A percentile compares a stretch with the other conserved stretches of the same genome.
Conservation (phyloP, 2,113 vertebrate genomes). For the Xiphorhynchus elegans region DNA sequence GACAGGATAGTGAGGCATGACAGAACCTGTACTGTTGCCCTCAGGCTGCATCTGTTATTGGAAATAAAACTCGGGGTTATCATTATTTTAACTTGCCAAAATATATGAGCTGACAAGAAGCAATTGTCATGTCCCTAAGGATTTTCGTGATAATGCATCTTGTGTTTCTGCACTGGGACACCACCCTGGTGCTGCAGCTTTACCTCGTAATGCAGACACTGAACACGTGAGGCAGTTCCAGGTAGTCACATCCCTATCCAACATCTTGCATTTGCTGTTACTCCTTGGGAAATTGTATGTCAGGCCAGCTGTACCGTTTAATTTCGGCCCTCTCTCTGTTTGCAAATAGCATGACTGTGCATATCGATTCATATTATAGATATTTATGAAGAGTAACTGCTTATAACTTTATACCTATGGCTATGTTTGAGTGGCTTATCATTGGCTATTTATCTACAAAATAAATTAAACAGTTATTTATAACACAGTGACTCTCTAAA, state of each 20-base stretch:
- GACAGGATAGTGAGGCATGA: background rate
- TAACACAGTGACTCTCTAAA: background rate
- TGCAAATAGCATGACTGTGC: slow-evolving; percentile 11
- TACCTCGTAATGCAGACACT: background rate
- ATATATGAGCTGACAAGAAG: background rate
- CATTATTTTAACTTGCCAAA: background rate
- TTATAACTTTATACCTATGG: background rate
- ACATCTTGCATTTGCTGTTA: background rate
- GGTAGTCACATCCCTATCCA: background rate
- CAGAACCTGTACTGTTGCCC: background rate
- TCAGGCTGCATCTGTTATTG: slow-evolving; percentile 14
- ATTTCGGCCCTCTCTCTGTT: slow-evolving; percentile 12
- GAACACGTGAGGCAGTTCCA: background rate
- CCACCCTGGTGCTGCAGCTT: background rate
- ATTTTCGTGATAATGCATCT: background rate
- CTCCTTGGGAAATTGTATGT: background rate
- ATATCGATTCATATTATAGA: background rate
- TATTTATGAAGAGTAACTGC: slow-evolving; percentile 10
- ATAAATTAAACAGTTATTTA: slow-evolving; percentile 19
- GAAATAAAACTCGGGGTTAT: background rate
- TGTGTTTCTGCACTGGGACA: background rate
- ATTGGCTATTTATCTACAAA: background rate
- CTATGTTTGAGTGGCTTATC: background rate
- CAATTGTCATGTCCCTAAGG: background rate
- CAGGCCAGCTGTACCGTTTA: background rate